Conservation (phyloP, 2,113 vertebrate species). For the Chaetodon auriga region DNA sequence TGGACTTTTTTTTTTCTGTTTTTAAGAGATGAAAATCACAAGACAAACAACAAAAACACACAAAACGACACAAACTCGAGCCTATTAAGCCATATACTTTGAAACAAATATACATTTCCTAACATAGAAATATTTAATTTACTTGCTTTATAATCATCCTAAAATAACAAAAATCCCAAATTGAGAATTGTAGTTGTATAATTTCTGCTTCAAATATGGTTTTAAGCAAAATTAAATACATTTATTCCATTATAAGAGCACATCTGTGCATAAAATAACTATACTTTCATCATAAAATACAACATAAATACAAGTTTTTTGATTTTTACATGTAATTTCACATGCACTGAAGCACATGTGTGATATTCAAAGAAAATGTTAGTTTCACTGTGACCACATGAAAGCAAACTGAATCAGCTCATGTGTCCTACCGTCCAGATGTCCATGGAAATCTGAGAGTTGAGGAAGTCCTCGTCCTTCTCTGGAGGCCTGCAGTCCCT, state of each 20-base stretch:
- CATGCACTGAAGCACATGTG: too few species aligned
- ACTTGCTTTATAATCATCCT: not conserved
- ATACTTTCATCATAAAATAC: too few species aligned
- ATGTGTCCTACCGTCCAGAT: slow-evolving; percentile 75
- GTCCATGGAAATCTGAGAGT: slow-evolving; percentile 77
- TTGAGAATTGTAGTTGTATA: not conserved
- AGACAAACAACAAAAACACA: not conserved
- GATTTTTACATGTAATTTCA: too few species aligned
- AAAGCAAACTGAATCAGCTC: too few species aligned
- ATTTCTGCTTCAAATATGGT: not conserved
- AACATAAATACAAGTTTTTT: too few species aligned
- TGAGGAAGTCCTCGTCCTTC: slow-evolving; percentile 63
- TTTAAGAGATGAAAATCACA: not conserved
- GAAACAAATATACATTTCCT: not conserved
- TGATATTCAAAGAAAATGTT: too few species aligned
- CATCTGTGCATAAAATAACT: not conserved
- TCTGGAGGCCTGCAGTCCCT: slow-evolving; percentile 28
- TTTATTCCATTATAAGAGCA: not conserved
- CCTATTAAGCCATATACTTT: not conserved
- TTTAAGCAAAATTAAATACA: not conserved
- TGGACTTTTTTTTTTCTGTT: too few species aligned
- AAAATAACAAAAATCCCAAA: too few species aligned
- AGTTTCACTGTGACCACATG: too few species aligned
- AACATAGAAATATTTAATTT: not conserved
- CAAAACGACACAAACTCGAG: not conserved